A percentile compares a stretch with the other conserved stretches of the same genome.
Evolutionary conservation across 2,888 invertebrate genomes (phyloP).

Genomic region (Agonum fuliginosum): DNA sequence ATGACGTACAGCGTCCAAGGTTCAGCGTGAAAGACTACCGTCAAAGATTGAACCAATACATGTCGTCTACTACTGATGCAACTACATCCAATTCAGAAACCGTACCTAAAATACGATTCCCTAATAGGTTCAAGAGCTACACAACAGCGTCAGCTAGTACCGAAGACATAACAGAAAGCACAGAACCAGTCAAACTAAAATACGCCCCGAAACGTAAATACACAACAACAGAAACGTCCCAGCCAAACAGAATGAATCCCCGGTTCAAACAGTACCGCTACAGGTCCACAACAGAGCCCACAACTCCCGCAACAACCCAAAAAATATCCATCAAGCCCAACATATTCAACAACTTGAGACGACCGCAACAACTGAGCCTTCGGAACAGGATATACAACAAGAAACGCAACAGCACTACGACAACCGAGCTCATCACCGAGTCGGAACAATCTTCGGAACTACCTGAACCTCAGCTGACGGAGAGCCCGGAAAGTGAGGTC

Average conservation of each 20-base stretch:
- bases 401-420: slow-evolving; percentile 62
- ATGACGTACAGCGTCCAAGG: slow-evolving; percentile 78
- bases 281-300: slow-evolving; percentile 67
- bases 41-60: slow-evolving; percentile 76
- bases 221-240: slow-evolving; percentile 59
- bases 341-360: slow-evolving; percentile 68
- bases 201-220: slow-evolving; percentile 64
- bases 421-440: slow-evolving; percentile 47
- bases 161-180: slow-evolving; percentile 71
- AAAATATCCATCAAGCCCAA: slow-evolving; percentile 70
- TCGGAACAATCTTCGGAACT: slow-evolving; percentile 37
- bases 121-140: slow-evolving; percentile 73
- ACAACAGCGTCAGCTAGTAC: slow-evolving; percentile 66
- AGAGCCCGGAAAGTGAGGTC: slow-evolving; percentile 51
- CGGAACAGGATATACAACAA: slow-evolving; percentile 67
- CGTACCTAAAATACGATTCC: slow-evolving; percentile 72
- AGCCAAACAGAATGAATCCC: not conserved
- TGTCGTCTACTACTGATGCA: slow-evolving; percentile 71
- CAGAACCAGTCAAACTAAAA: slow-evolving; percentile 69
- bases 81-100: slow-evolving; percentile 59
- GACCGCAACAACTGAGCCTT: slow-evolving; percentile 67
- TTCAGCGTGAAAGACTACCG: slow-evolving; percentile 87
- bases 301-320: slow-evolving; percentile 65
- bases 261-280: slow-evolving; percentile 68
- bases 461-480: slow-evolving; percentile 34